Evolutionary conservation across 2,113 vertebrate species (phyloP).

Genomic region (Bothrops jararaca): DNA sequence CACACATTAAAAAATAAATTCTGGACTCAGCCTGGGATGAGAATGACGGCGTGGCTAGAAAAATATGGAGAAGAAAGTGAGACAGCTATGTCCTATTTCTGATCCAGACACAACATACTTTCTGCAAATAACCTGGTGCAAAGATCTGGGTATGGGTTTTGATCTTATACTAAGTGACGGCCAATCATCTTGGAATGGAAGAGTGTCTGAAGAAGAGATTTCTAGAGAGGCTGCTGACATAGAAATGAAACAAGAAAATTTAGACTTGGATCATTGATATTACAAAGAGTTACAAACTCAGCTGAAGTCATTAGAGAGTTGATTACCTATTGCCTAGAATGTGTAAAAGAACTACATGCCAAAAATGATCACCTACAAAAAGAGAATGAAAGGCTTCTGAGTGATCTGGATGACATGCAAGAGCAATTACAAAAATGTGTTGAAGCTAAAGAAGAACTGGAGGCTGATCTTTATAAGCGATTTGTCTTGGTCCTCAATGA

Average conservation of each 20-base stretch:
- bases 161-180: conserved; percentile 81
- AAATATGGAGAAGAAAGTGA: conserved; percentile 79
- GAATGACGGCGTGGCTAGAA: conserved; percentile 56
- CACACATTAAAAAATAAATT: too few relatives aligned
- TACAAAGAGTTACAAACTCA: conserved; percentile 67
- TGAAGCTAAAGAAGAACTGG: conserved; percentile 76
- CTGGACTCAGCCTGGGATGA: too few relatives aligned
- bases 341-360: conserved; percentile 62
- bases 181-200: conserved; percentile 81
- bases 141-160: conserved; percentile 80
- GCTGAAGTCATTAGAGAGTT: conserved; percentile 73
- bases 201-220: conserved; percentile 78
- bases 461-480: conserved; percentile 78
- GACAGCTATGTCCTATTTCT: conserved; percentile 73
- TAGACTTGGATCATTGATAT: conserved; percentile 76
- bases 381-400: conserved; percentile 77
- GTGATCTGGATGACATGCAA: conserved; percentile 68
- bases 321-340: conserved; percentile 77
- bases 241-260: conserved; percentile 83
- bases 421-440: conserved; percentile 78
- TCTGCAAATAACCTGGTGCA: conserved; percentile 80
- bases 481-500: conserved; percentile 87
- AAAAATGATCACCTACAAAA: conserved; percentile 75
- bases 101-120: conserved; percentile 77
- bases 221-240: conserved; percentile 83